These are phyloP conservation scores for Prenolepis imparis DNA, from an alignment of 2,888 invertebrate genomes.

Conservation along the genomic window DNA sequence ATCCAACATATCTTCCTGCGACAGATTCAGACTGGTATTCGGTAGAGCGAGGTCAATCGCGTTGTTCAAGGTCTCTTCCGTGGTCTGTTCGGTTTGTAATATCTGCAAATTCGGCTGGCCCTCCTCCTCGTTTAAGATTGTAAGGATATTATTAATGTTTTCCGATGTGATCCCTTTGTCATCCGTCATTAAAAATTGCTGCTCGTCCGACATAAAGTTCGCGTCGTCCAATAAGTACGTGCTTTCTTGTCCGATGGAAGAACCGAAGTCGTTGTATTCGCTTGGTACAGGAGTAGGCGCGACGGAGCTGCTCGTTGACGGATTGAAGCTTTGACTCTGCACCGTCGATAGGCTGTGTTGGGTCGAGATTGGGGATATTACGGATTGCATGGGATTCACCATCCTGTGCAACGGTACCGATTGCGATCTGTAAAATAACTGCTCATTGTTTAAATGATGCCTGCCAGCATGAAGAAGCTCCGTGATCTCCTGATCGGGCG, in stretches of 20 bases:
- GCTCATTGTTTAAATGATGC: conserved; percentile 83
- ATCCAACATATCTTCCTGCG: conserved; percentile 74
- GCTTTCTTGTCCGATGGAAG: conserved; percentile 88
- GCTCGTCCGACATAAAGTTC: conserved; percentile 82
- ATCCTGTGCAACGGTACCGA: conserved; percentile 92
- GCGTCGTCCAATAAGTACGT: conserved; percentile 83
- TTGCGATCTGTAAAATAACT: conserved; percentile 89
- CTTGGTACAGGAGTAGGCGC: conserved; percentile 91
- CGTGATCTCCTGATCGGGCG: conserved; percentile 88
- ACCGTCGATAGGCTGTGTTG: conserved; percentile 79
- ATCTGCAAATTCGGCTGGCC: conserved; percentile 77
- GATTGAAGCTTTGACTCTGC: conserved; percentile 81
- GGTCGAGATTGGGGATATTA: conserved; percentile 85
- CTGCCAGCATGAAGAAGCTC: conserved; percentile 89
- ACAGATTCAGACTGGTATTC: conserved; percentile 77
- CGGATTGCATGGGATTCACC: conserved; percentile 79
- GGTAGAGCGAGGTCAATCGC: conserved; percentile 75
- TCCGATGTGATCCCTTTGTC: conserved; percentile 87
- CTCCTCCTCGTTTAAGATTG: conserved; percentile 87
- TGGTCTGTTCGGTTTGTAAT: conserved; percentile 73
- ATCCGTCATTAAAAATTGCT: conserved; percentile 82
- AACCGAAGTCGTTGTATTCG: conserved; percentile 91
- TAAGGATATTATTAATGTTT: conserved; percentile 90
- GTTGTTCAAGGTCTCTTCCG: conserved; percentile 72
- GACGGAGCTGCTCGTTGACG: conserved; percentile 89